phyloP scores from a whole-genome alignment of 2,113 vertebrate genomes.

The Psophia crepitans region DNA sequence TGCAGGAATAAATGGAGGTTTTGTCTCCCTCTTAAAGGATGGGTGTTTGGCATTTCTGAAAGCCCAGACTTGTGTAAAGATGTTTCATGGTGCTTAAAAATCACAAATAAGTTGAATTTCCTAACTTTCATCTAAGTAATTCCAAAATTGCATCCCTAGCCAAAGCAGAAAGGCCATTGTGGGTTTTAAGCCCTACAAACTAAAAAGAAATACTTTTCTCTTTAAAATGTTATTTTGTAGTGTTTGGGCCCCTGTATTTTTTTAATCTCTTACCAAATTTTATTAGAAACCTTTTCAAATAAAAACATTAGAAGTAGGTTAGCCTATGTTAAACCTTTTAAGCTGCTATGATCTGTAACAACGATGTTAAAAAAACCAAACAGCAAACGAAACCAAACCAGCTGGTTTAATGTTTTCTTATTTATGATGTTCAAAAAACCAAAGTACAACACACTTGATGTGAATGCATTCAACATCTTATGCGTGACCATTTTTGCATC shows the following conservation, averaged over 20 bases:
- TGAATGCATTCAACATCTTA: not conserved
- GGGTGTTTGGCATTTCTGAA: not conserved
- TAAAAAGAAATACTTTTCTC: not conserved
- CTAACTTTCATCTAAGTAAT: not conserved
- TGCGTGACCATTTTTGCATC: slow-evolving; percentile 34
- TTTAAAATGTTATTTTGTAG: not conserved
- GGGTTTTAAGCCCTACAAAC: not conserved
- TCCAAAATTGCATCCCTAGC: not conserved
- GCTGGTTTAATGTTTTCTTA: slow-evolving; percentile 5
- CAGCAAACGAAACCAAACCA: too few species aligned
- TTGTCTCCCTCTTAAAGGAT: not conserved
- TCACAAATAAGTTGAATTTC: not conserved
- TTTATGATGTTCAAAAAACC: slow-evolving; percentile 27
- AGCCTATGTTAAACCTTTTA: slow-evolving; percentile 30
- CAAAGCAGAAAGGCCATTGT: not conserved
- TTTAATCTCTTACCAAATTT: not conserved
- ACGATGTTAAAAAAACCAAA: not conserved
- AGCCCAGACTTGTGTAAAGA: not conserved
- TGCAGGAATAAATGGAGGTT: not conserved
- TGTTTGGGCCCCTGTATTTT: not conserved
- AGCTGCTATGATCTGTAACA: slow-evolving; percentile 26
- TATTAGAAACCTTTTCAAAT: not conserved
- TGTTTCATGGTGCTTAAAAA: not conserved
- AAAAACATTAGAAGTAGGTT: not conserved
- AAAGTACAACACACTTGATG: not conserved